Conservation (phyloP, 1,140 invertebrate species). For the Pachyrhynchus sulphureomaculatus region DNA sequence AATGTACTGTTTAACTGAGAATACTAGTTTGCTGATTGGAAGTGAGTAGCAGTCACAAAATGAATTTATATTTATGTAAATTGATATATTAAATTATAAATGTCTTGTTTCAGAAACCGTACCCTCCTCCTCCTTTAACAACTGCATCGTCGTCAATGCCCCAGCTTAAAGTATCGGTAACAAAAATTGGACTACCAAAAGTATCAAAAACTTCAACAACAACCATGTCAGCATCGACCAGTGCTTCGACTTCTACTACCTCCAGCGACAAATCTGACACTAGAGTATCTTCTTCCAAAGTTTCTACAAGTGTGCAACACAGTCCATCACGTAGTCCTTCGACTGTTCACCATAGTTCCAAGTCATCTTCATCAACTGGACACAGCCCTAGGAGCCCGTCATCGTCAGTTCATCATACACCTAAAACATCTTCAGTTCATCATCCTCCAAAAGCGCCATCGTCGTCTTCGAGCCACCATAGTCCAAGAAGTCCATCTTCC, state of each 20-base stretch:
- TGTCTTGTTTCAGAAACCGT: slow-evolving; percentile 30
- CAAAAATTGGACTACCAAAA: slow-evolving; percentile 30
- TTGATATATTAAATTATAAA: too few relatives aligned
- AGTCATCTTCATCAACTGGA: not conserved
- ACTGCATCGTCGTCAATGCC: slow-evolving; percentile 1
- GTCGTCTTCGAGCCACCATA: not conserved
- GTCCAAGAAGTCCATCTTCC: not conserved
- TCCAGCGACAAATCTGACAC: slow-evolving; percentile 26
- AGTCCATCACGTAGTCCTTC: slow-evolving; percentile 17
- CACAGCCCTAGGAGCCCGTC: slow-evolving; percentile 1
- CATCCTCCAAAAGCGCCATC: slow-evolving; percentile 6
- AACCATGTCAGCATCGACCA: not conserved
- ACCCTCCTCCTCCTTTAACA: slow-evolving; percentile 20
- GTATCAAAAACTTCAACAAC: slow-evolving; percentile 4
- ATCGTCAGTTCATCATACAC: not conserved
- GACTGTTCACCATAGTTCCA: slow-evolving; percentile 13
- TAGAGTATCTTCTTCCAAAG: slow-evolving; percentile 22
- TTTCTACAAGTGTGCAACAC: slow-evolving; percentile 8
- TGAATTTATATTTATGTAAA: too few relatives aligned
- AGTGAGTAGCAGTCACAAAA: too few relatives aligned
- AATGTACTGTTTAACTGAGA: too few relatives aligned
- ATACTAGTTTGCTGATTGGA: too few relatives aligned
- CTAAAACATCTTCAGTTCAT: slow-evolving; percentile 1
- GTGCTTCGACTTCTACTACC: slow-evolving; percentile 13
- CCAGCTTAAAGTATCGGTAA: slow-evolving; percentile 22